Evolutionary conservation across 2,888 invertebrate species (phyloP).

Genomic region (Marronus borbonicus): DNA sequence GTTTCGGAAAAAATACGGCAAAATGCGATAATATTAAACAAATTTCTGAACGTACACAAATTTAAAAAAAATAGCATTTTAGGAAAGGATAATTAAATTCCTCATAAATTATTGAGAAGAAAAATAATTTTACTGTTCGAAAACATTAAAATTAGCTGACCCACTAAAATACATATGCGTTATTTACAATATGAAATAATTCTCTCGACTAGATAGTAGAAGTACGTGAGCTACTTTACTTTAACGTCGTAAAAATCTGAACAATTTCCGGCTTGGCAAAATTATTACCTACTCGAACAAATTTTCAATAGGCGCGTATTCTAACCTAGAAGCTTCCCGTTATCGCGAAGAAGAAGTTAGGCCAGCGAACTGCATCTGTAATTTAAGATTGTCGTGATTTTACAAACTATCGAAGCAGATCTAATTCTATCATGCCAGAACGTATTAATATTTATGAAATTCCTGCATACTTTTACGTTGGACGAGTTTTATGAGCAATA

Average conservation of each 20-base stretch:
- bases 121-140: background rate
- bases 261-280: slow-evolving; percentile 18
- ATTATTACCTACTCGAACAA: slow-evolving; percentile 39
- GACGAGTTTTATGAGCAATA: no score
- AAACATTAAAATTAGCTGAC: slow-evolving; percentile 13
- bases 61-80: no score
- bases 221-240: slow-evolving; percentile 24
- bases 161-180: slow-evolving; percentile 9
- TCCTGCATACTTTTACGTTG: slow-evolving; percentile 1
- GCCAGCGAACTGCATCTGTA: slow-evolving; percentile 38
- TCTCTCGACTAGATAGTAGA: background rate
- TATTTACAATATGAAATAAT: slow-evolving; percentile 29
- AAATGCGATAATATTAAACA: background rate
- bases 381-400: slow-evolving; percentile 45
- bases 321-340: slow-evolving; percentile 19
- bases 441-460: slow-evolving; percentile 39
- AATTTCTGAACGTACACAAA: no score
- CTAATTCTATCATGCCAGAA: slow-evolving; percentile 30
- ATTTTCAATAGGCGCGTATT: slow-evolving; percentile 24
- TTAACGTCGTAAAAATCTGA: slow-evolving; percentile 8
- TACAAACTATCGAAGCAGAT: slow-evolving; percentile 36
- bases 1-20: background rate
- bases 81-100: no score
- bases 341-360: slow-evolving; percentile 27
- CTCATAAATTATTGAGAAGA: no score